Base-by-base conservation (phyloP, 2,888 invertebrate species). In the Coecobrya sp. region DNA sequence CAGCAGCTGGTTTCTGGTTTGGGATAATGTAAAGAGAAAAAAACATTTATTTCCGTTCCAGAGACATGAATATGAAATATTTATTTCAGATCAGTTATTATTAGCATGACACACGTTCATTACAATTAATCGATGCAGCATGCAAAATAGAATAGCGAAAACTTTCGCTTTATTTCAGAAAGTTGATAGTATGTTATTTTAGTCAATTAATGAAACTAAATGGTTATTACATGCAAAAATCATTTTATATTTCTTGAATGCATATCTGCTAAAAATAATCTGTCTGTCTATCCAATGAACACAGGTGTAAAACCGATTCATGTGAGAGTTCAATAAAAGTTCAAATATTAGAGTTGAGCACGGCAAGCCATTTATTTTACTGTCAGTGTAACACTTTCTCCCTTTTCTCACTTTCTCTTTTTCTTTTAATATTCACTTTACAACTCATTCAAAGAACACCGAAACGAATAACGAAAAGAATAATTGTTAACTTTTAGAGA, bases 1-100 rank as follows among this genome's bases (percentile, higher is more conserved):
- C 92, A 42, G 90, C 86, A 79, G 89, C 68, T 91, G 91, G 86
- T 86, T 91, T 91, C 91, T 82, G 73, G 76, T 30, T 59, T 16
- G 52, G 52, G 36, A 52, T 36, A 73, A 65, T 52, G 19, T 25
- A 68, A 73, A 49, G 55, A 73, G 22, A 68, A 62, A 10, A n/a
- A 25, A 36, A 62, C 27, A 10, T 76, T 49, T 5, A 4, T 49
- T 25, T 25, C 36, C 42, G n/a, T 1, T 5, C 62, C 45, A 79
- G n/a, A n/a, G 1, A 55, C 5, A 19, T 19, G 19, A 19, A 5
- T 19, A n/a, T 1, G 19, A 55, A 19, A 55, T 19, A 7, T 19
- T 55, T 55, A n/a, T 68, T 11, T 62, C 7, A 16, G 19, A 55
- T n/a, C 16, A 55, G 10, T 25, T 22, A 10, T n/a, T 22, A 19